Base-by-base conservation (phyloP, 2,888 invertebrate genomes). In the Gymnoscelis rufifasciata region DNA sequence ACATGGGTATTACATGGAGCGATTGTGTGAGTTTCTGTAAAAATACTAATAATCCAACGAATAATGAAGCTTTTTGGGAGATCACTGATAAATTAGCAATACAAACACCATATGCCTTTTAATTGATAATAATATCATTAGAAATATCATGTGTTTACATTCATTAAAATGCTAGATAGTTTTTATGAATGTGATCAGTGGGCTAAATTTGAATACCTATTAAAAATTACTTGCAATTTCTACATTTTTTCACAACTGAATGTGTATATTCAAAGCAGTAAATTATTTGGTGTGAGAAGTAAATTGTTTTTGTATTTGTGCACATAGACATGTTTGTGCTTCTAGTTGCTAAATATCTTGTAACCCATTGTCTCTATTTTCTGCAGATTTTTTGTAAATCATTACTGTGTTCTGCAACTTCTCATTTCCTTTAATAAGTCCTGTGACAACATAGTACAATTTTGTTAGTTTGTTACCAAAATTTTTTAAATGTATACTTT, bases 11-110 rank as follows among this genome's bases (percentile, higher is more conserved):
- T 14, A 52, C 56, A 60, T 66, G 58, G 47, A 59, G 55, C 56
- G 57, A 52, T 56, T 59, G 57, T 59, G 61, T 60, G 62, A 69
- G 66, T 61, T 69, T 64, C 59, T 66, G 62, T 67, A 64, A 43
- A 38, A 45, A 40, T 33, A 47, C 48, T 54, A 54, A 51, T 38
- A 42, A 38, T 4, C 31, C 45, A 48, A 47, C 38, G 40, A 51
- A 54, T 49, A 49, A 51, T 42, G 38, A 44, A 52, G 43, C 45
- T 28, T 28, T 45, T 51, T 47, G 45, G 23, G 40, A 39, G 42
- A 46, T 41, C 24, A 43, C 38, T 33, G 36, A 47, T 47, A 43
- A 45, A 47, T 47, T 51, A 52, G 54, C 52, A 52, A 51, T 44
- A 57, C 23, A 23, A 53, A 51, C 47, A 47, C 43, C 51, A 50